phyloP scores from a whole-genome alignment of 2,797 vertebrate species.

The Lagothrix lagotricha region DNA sequence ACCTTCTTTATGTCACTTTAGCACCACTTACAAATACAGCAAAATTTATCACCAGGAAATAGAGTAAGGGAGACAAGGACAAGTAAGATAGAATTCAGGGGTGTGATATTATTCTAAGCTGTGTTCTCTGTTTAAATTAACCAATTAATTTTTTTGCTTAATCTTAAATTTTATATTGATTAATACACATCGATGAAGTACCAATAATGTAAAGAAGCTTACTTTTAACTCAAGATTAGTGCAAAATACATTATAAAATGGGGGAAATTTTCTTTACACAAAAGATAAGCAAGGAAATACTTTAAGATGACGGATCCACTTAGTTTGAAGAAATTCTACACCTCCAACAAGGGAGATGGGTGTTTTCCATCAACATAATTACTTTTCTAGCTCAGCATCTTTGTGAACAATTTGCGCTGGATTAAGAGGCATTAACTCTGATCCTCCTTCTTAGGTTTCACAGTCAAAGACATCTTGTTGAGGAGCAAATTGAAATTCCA shows the following conservation, averaged over 20 bases:
- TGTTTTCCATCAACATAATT: not conserved
- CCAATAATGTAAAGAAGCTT: not conserved
- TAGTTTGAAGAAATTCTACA: not conserved
- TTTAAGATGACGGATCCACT: not conserved
- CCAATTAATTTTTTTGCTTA: not conserved
- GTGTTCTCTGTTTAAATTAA: not conserved
- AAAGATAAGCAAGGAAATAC: slow-evolving; percentile 1
- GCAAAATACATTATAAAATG: not conserved
- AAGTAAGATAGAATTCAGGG: not conserved
- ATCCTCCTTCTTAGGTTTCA: slow-evolving; percentile 30
- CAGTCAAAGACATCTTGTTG: slow-evolving; percentile 43
- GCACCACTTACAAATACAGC: not conserved
- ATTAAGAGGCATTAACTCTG: slow-evolving; percentile 61
- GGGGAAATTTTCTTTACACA: not conserved
- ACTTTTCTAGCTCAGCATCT: not conserved
- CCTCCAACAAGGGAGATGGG: not conserved
- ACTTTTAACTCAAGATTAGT: not conserved
- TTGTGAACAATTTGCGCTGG: slow-evolving; percentile 46
- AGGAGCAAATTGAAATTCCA: slow-evolving; percentile 60
- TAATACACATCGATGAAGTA: not conserved
- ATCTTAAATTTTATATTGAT: not conserved
- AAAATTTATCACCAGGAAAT: not conserved
- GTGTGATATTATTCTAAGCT: not conserved
- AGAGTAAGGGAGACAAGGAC: not conserved
- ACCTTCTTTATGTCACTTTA: not conserved